phyloP scores from a whole-genome alignment of 2,113 vertebrate species.

The Brevimyrus niger region DNA sequence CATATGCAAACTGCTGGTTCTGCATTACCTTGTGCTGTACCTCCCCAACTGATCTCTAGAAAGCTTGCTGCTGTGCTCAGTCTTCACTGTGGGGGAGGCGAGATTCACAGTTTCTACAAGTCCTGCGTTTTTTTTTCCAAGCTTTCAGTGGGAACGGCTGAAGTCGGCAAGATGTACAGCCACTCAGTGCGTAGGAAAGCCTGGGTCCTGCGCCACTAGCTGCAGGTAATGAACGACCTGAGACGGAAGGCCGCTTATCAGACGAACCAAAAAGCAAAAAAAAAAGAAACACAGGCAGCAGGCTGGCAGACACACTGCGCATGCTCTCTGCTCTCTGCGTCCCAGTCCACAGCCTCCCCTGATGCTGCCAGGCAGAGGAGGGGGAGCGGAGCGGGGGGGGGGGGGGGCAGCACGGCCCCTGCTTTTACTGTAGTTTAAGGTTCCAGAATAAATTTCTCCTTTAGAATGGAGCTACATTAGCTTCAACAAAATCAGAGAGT shows the following conservation, averaged over 20 bases:
- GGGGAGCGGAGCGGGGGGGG: not conserved
- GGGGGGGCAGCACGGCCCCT: not conserved
- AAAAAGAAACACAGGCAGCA: not conserved
- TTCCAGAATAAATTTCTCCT: not conserved
- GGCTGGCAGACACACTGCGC: not conserved
- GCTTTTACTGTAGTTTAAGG: not conserved
- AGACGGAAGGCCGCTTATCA: not conserved
- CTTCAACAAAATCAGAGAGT: not conserved
- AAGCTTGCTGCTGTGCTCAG: not conserved
- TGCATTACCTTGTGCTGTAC: not conserved
- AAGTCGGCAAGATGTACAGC: not conserved
- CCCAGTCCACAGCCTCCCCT: not conserved
- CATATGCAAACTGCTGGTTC: not conserved
- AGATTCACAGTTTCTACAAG: not conserved
- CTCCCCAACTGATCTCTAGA: not conserved
- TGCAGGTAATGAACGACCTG: not conserved
- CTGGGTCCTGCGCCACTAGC: not conserved
- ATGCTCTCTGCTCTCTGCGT: not conserved
- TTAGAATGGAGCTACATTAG: not conserved
- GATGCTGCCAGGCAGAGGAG: not conserved
- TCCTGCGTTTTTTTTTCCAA: not conserved
- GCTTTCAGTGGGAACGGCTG: not conserved
- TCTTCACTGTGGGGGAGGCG: not conserved
- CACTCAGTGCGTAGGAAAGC: not conserved
- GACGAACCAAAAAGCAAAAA: not conserved